Base-by-base conservation (phyloP, 2,888 invertebrate species). In the Aphidoletes aphidimyza region DNA sequence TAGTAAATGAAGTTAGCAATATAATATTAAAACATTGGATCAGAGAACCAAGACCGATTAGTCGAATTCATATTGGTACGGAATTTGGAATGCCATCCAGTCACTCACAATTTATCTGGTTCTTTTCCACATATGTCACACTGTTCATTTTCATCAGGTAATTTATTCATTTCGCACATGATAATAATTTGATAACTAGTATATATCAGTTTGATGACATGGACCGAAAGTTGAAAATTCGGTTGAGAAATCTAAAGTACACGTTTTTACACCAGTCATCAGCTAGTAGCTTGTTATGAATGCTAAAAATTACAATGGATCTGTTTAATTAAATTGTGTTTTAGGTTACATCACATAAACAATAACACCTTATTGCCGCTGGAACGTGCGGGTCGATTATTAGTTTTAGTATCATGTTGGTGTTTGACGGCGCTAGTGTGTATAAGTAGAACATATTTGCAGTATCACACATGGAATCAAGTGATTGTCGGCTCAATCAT, bases 21-120 rank as follows among this genome's bases (percentile, higher is more conserved):
- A 93, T 94, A 89, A 90, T 94, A 86, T 90, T 97, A 86, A 97
- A 97, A 90, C 94, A 96, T 88, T 91, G 93, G 85, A 94, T 97
- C 87, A 93, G 94, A 89, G 96, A 97, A 91, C 92, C 93, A 84
- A 92, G 97, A 88, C 97, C 97, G 84, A 89, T 94, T 87, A 91
- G 91, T 86, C 91, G 95, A 88, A 92, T 93, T 86, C 91, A 92
- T 88, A 89, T 94, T 85, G 94, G 94, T 87, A 93, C 93, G 87
- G 95, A 95, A 90, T 95, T 94, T 92, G 95, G 95, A 87, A 97
- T 97, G 97, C 97, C 97, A 85, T 97, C 97, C 45, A 94, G 95
- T 86, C 97, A 97, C 91, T 93, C 97, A 87, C 97, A 97, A 90
- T 95, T 96, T 89, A 94, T 96, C 91, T 96, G 96, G 95, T 97